Conservation (phyloP, 2,888 invertebrate genomes). For the Dasypolia templi region DNA sequence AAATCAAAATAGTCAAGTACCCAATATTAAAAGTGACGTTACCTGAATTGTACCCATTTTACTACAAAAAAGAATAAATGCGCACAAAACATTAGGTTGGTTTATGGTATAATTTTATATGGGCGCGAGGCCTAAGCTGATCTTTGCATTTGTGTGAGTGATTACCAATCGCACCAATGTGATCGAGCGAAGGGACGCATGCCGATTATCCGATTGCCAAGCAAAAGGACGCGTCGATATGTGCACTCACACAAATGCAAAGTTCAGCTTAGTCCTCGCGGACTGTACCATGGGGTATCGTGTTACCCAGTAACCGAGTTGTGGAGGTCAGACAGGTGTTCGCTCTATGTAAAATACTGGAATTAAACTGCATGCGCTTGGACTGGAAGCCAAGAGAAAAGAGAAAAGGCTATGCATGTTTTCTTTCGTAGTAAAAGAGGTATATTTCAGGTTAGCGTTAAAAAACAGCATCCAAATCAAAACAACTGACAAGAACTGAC, state of each 20-base stretch:
- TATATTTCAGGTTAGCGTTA: constrained; percentile 14
- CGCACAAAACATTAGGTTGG: not conserved
- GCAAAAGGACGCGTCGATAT: too few relatives aligned
- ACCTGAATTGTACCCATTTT: constrained; percentile 1
- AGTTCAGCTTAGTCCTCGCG: too few relatives aligned
- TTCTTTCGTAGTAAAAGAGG: constrained; percentile 1
- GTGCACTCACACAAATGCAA: too few relatives aligned
- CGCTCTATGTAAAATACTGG: not conserved
- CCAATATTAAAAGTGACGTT: constrained; percentile 19
- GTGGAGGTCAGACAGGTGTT: too few relatives aligned
- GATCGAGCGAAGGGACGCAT: too few relatives aligned
- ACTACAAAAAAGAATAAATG: not conserved
- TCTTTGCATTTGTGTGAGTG: too few relatives aligned
- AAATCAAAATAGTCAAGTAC: constrained; percentile 56
- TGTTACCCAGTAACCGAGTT: not conserved
- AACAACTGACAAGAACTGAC: constrained; percentile 67
- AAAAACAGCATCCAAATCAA: not conserved
- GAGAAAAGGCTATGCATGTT: not conserved
- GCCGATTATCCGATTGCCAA: too few relatives aligned
- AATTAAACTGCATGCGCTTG: not conserved
- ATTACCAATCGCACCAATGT: too few relatives aligned
- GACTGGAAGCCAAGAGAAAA: not conserved
- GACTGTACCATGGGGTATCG: not conserved
- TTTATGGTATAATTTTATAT: not conserved
- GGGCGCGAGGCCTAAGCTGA: too few relatives aligned